Evolutionary conservation across 2,888 invertebrate species (phyloP).

Genomic region (Cataglyphis albicans): DNA sequence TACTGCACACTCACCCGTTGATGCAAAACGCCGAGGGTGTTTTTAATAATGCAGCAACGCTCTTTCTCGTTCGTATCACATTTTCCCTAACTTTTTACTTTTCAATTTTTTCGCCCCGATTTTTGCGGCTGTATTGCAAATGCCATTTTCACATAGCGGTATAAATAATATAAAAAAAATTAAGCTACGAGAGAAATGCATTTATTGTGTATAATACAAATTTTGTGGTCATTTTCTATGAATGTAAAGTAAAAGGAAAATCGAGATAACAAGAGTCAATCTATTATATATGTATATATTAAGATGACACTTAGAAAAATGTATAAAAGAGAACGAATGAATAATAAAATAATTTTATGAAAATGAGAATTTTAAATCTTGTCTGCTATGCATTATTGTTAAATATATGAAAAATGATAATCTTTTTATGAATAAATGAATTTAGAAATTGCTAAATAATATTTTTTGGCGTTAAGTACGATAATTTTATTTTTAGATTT

Average conservation of each 20-base stretch:
- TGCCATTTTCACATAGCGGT: background rate
- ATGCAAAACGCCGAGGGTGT: conserved; percentile 57
- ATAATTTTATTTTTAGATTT: background rate
- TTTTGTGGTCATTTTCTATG: conserved; percentile 15
- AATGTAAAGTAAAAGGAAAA: background rate
- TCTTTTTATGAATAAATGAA: background rate
- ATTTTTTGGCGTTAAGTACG: background rate
- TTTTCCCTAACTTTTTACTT: conserved; percentile 40
- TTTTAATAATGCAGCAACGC: conserved; percentile 65
- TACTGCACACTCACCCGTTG: conserved; percentile 52
- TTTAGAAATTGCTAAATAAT: background rate
- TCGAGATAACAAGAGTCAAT: background rate
- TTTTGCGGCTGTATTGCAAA: conserved; percentile 27
- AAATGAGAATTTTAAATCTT: no score
- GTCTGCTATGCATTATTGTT: no score
- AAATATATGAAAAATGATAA: background rate
- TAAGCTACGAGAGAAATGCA: background rate
- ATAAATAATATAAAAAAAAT: conserved; percentile 24
- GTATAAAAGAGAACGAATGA: no score
- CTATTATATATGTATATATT: no score
- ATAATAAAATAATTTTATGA: no score
- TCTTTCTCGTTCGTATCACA: conserved; percentile 22
- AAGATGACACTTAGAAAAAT: no score
- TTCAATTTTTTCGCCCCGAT: conserved; percentile 42
- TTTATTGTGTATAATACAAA: conserved; percentile 17